phyloP scores from a whole-genome alignment of 2,797 vertebrate species.

The Hypotaenidia okinawae region DNA sequence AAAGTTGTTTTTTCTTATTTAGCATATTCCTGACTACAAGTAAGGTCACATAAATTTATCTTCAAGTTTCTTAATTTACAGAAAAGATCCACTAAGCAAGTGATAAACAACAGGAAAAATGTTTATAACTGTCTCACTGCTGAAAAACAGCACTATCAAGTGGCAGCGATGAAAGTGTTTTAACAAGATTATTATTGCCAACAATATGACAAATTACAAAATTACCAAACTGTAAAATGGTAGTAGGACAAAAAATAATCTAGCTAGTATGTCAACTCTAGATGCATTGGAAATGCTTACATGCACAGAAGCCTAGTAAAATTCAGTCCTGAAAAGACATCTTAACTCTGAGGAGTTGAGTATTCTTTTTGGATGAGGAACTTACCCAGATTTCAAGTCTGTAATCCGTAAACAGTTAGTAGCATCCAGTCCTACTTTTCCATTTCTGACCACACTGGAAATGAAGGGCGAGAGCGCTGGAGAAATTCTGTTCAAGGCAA shows the following conservation, averaged over 20 bases:
- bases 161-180: background rate
- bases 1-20: background rate
- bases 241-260: background rate
- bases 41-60: background rate
- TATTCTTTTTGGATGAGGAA: background rate
- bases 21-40: background rate
- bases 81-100: background rate
- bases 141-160: conserved; percentile 23
- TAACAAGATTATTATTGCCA: conserved; percentile 41
- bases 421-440: conserved; percentile 94
- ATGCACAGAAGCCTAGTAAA: background rate
- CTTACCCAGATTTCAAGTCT: conserved; percentile 93
- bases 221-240: background rate
- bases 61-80: background rate
- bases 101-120: background rate
- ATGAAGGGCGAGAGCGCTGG: conserved; percentile 91
- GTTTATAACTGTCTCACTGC: background rate
- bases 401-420: conserved; percentile 95
- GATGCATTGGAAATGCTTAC: background rate
- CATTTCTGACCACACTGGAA: conserved; percentile 92
- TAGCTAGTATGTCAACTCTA: background rate
- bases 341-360: background rate
- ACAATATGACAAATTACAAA: conserved; percentile 18
- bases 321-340: background rate
- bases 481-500: conserved; percentile 93